phyloP scores from a whole-genome alignment of 2,797 vertebrate species.

The Hemitrygon akajei region DNA sequence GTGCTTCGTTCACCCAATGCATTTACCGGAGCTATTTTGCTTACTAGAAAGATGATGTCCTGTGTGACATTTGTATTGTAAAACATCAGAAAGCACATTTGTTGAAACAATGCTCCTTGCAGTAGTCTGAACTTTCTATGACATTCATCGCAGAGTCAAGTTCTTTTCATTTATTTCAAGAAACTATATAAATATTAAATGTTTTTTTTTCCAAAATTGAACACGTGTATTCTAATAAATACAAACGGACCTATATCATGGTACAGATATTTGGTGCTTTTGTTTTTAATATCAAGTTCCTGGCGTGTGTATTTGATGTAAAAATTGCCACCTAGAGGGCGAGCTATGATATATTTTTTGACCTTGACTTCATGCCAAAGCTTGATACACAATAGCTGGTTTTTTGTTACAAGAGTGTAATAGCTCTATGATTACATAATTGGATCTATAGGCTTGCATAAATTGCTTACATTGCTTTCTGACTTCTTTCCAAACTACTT shows the following conservation, averaged over 20 bases:
- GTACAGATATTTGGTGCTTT: not conserved
- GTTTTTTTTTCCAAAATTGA: not conserved
- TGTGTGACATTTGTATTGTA: not conserved
- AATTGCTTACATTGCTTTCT: not conserved
- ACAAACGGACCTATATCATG: not conserved
- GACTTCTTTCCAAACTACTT: not conserved
- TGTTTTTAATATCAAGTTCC: not conserved
- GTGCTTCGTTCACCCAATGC: conserved; percentile 7
- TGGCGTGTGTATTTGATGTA: not conserved
- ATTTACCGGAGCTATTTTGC: conserved; percentile 24
- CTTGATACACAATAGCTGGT: not conserved
- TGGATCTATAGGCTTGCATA: not conserved
- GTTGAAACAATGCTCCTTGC: not conserved
- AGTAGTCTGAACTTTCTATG: not conserved
- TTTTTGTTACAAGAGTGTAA: not conserved
- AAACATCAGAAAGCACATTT: conserved; percentile 5
- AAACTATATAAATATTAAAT: not conserved
- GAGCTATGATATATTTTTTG: not conserved
- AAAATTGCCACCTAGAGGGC: not conserved
- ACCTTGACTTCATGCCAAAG: not conserved
- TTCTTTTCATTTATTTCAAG: not conserved
- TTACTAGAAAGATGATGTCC: not conserved
- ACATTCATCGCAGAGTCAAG: not conserved
- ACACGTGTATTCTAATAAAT: not conserved
- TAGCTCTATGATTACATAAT: not conserved